phyloP scores from a whole-genome alignment of 2,113 vertebrate genomes.

The Papio anubis region DNA sequence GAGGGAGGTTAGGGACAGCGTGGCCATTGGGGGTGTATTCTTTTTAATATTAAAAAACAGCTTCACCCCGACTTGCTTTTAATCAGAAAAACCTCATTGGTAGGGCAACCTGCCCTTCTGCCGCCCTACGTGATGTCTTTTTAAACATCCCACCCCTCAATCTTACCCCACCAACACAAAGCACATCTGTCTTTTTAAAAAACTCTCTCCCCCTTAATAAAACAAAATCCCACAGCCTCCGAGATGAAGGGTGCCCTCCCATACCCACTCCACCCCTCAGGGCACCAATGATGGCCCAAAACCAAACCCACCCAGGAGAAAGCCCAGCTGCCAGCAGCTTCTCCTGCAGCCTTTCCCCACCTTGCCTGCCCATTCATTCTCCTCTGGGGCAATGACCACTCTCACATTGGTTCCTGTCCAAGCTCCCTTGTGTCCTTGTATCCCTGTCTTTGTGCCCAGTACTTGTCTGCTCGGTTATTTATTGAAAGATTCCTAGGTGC shows the following conservation, averaged over 20 bases:
- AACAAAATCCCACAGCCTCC: background rate
- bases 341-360: background rate
- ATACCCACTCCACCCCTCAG: background rate
- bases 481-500: background rate
- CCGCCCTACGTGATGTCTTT: background rate
- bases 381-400: background rate
- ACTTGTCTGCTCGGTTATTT: background rate
- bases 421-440: background rate
- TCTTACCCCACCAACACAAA: background rate
- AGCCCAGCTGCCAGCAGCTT: background rate
- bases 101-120: background rate
- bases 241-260: background rate
- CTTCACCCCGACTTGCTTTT: slow-evolving; percentile 36
- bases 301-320: background rate
- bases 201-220: background rate
- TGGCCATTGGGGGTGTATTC: background rate
- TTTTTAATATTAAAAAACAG: slow-evolving; percentile 60
- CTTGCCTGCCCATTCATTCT: background rate
- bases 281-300: background rate
- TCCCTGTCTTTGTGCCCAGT: background rate
- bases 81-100: slow-evolving; percentile 10
- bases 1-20: slow-evolving; percentile 41
- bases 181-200: background rate
- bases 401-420: background rate
- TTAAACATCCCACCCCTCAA: background rate